Conservation (phyloP, 2,888 invertebrate species). For the Hyles lineata region DNA sequence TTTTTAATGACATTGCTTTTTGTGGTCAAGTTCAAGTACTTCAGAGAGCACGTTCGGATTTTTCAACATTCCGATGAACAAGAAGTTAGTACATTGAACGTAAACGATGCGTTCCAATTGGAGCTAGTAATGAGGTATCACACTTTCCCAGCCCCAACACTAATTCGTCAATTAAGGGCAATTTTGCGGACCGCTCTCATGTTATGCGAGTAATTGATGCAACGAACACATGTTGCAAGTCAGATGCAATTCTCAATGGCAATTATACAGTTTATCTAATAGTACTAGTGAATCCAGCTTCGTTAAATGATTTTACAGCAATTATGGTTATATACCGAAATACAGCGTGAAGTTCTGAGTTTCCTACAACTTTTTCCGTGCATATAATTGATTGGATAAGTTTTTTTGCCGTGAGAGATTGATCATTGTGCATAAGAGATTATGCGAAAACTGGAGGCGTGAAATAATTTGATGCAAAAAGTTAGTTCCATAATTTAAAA, state of each 20-base stretch:
- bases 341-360: conserved; percentile 40
- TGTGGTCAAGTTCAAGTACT: conserved; percentile 78
- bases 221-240: conserved; percentile 61
- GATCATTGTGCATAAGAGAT: conserved; percentile 24
- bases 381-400: conserved; percentile 31
- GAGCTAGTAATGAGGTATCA: conserved; percentile 48
- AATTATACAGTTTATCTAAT: conserved; percentile 67
- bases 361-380: conserved; percentile 29
- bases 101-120: conserved; percentile 42
- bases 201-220: conserved; percentile 65
- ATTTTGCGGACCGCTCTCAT: conserved; percentile 69
- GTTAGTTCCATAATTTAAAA: background rate
- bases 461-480: background rate
- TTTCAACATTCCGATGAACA: background rate
- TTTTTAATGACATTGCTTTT: conserved; percentile 64
- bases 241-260: conserved; percentile 76
- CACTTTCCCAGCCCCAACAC: conserved; percentile 57
- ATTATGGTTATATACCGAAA: conserved; percentile 46
- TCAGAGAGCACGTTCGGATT: conserved; percentile 18
- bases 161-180: conserved; percentile 80
- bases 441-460: conserved; percentile 9
- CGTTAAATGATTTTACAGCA: conserved; percentile 58
- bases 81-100: background rate
- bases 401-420: conserved; percentile 26
- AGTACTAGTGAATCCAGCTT: conserved; percentile 56